phyloP scores from a whole-genome alignment of 2,797 vertebrate species.

The Pseudochromis fuscus region DNA sequence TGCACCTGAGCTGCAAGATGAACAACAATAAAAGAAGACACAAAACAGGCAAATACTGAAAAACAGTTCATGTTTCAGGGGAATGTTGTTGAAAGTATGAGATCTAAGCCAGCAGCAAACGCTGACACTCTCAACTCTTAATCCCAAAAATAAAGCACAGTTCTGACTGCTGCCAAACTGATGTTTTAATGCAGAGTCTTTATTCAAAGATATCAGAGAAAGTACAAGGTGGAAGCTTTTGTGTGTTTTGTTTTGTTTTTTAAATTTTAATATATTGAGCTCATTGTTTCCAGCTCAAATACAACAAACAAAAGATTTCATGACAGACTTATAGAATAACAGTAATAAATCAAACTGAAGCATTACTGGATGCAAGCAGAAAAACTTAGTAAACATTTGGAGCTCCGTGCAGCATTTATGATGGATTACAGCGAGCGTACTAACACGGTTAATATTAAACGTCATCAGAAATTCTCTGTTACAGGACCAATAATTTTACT shows the following conservation, averaged over 20 bases:
- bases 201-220: constrained; percentile 8
- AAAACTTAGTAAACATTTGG: constrained; percentile 51
- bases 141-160: constrained; percentile 40
- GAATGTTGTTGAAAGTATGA: constrained; percentile 18
- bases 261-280: background rate
- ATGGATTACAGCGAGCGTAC: constrained; percentile 53
- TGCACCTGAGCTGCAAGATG: background rate
- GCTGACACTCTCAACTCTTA: constrained; percentile 34
- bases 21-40: constrained; percentile 2
- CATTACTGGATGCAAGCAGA: background rate
- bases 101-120: constrained; percentile 41
- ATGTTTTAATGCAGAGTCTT: constrained; percentile 4
- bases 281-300: constrained; percentile 13
- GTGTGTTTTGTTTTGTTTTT: too few relatives aligned
- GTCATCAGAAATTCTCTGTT: constrained; percentile 12
- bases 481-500: constrained; percentile 8
- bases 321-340: background rate
- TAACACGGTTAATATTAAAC: constrained; percentile 11
- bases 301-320: constrained; percentile 7
- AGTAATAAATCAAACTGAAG: constrained; percentile 26
- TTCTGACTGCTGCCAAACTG: background rate
- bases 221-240: background rate
- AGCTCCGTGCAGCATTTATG: constrained; percentile 35
- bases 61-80: background rate
- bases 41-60: background rate